A percentile compares a stretch with the other conserved stretches of the same genome.
phyloP scores from a whole-genome alignment of 2,113 vertebrate species.

The Etia nguti region DNA sequence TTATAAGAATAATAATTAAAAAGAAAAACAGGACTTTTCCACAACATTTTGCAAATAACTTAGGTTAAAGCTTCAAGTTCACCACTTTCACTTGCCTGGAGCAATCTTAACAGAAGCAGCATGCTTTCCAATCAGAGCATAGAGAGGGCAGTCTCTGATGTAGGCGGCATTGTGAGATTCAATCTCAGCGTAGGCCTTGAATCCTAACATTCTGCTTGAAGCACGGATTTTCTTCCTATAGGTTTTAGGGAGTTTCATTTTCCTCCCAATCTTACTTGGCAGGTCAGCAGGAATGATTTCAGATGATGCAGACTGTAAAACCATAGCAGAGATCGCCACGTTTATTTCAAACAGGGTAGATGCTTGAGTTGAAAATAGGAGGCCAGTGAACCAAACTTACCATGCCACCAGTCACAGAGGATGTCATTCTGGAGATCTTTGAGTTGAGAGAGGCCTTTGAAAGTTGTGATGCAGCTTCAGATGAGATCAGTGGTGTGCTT shows the following conservation, averaged over 20 bases:
- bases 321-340: neutral
- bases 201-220: conserved; percentile 52
- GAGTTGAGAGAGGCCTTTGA: conserved; percentile 54
- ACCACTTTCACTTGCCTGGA: conserved; percentile 68
- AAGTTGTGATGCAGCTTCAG: neutral
- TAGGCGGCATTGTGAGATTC: conserved; percentile 63
- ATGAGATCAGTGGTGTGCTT: conserved; percentile 72
- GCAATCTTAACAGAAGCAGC: conserved; percentile 42
- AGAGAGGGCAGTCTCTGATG: conserved; percentile 57
- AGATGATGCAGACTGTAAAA: conserved; percentile 61
- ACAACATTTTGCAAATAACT: neutral
- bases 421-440: neutral
- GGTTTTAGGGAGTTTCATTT: neutral
- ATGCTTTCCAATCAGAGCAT: conserved; percentile 70
- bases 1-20: neutral
- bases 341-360: neutral
- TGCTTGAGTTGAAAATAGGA: neutral
- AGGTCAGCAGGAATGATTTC: conserved; percentile 49
- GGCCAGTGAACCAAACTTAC: conserved; percentile 25
- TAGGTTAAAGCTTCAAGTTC: neutral
- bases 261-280: neutral
- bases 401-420: neutral
- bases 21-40: neutral
- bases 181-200: conserved; percentile 70
- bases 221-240: conserved; percentile 54